These are phyloP conservation scores for Leptopilina myrica DNA, from an alignment of 2,888 invertebrate species.

Conservation along the genomic window DNA sequence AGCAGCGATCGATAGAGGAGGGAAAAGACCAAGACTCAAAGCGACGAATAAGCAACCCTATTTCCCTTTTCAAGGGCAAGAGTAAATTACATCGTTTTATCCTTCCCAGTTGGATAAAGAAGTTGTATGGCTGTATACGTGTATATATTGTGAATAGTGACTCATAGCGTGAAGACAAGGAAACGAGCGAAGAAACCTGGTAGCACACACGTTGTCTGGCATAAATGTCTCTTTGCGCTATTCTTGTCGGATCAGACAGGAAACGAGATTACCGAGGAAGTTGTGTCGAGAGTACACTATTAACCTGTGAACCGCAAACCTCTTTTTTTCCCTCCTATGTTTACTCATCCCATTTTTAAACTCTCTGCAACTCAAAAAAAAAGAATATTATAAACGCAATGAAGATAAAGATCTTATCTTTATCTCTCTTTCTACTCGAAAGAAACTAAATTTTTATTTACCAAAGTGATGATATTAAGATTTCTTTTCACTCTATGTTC, in stretches of 20 bases:
- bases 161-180: constrained; percentile 23
- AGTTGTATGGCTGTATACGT: constrained; percentile 7
- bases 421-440: background rate
- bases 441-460: background rate
- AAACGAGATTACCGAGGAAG: constrained; percentile 38
- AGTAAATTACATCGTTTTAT: constrained; percentile 41
- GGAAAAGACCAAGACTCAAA: background rate
- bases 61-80: constrained; percentile 37
- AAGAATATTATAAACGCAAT: background rate
- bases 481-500: background rate
- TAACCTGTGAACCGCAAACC: constrained; percentile 18
- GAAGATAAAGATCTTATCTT: constrained; percentile 19
- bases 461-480: background rate
- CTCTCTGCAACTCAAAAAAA: background rate
- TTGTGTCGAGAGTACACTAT: background rate
- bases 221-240: constrained; percentile 33
- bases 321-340: background rate
- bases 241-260: constrained; percentile 36
- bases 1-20: constrained; percentile 26
- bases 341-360: background rate
- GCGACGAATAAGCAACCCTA: constrained; percentile 31
- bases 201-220: constrained; percentile 25
- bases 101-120: constrained; percentile 15
- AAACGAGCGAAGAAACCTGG: constrained; percentile 7
- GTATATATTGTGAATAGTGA: constrained; percentile 13